phyloP scores from a whole-genome alignment of 2,888 invertebrate genomes.

The Netelia inedita region DNA sequence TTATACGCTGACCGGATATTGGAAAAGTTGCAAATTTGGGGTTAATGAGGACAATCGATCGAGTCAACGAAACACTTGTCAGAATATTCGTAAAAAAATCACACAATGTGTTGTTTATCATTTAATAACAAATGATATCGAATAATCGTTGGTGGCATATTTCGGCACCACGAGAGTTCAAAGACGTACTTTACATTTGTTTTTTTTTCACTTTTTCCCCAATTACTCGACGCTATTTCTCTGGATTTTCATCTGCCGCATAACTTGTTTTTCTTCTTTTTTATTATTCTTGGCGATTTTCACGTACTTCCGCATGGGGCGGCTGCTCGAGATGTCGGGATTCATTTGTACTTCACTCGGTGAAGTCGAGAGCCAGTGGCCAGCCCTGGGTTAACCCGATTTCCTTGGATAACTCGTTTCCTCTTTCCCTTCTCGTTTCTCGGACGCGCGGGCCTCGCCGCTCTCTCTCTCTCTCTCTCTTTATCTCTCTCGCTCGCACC shows the following conservation, averaged over 20 bases:
- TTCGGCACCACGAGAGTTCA: background rate
- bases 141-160: background rate
- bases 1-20: too few species aligned
- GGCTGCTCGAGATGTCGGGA: constrained; percentile 42
- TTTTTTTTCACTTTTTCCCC: background rate
- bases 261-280: background rate
- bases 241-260: background rate
- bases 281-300: constrained; percentile 36
- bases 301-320: constrained; percentile 21
- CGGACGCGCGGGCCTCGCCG: constrained; percentile 26
- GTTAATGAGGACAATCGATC: too few species aligned
- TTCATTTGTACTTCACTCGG: constrained; percentile 59
- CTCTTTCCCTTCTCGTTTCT: constrained; percentile 27
- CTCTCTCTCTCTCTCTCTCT: constrained; percentile 11
- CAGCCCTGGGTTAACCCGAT: constrained; percentile 58
- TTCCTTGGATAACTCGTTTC: constrained; percentile 54
- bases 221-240: background rate
- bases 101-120: too few species aligned
- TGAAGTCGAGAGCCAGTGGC: constrained; percentile 52
- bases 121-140: too few species aligned
- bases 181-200: background rate
- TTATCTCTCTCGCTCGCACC: constrained; percentile 16
- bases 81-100: too few species aligned
- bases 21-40: too few species aligned
- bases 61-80: too few species aligned